Base-by-base conservation (phyloP, 2,888 invertebrate genomes). In the Sylvicola cinctus region DNA sequence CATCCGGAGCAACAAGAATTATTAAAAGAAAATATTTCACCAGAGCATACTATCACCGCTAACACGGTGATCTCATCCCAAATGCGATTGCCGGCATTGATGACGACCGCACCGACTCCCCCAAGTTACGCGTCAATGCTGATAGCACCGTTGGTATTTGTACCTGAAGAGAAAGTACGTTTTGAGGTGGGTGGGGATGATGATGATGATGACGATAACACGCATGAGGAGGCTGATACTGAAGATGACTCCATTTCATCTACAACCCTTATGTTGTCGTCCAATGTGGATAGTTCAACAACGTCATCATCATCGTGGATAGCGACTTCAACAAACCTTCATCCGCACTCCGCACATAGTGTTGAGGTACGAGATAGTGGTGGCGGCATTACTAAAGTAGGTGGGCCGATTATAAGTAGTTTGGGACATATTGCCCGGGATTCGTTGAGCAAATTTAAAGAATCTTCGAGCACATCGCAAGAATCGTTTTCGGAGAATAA, bases 21-120 rank as follows among this genome's bases (percentile, higher is more conserved):
- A 4, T 67, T 70, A 11, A 70, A 70, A 49, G 70, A 70, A 44
- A 70, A 70, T 43, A 68, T 68, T 2, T 69, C 69, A 36, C 70
- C 70, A 1, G 69, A 70, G 42, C 69, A 70, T 35, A 70, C 69
- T 2, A 54, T 57, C 17, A 54, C 54, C 49, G 41, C 55, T 47
- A 27, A 48, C 48, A 23, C 36, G 52, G 40, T 48, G 48, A 16
- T 28, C 10, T 32, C 32, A 32, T 13, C 32, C 7, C 29, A 35
- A 16, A 26, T 25, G 10, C 39, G 35, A n/a, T n/a, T n/a, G n/a
- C n/a, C n/a, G n/a, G n/a, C n/a, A 31, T 17, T n/a, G 31, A 31
- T 10, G 5, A 7, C 14, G 4, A 14, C 4, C 7, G 14, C 12
- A 29, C 4, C 12, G 12, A 13, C 29, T n/a, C n/a, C n/a, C n/a